Evolutionary conservation across 2,113 vertebrate species (phyloP).

Genomic region (Sinocyclocheilus grahami): DNA sequence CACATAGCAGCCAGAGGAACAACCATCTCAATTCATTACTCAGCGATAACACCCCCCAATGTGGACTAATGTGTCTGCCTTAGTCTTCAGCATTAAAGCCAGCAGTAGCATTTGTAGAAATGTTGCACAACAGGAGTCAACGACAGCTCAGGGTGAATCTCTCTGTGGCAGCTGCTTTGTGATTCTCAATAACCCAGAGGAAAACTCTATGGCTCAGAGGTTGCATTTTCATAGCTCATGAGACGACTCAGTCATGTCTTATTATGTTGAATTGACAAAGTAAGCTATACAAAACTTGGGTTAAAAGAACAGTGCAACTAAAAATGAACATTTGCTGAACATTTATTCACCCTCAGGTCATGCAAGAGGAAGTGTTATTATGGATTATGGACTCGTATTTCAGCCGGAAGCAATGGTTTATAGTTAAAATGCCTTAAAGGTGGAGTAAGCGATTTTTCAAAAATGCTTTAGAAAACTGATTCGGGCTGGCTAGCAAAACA

Average conservation of each 20-base stretch:
- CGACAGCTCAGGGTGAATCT: constrained; percentile 1
- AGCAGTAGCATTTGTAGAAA: constrained; percentile 45
- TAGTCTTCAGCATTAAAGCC: constrained; percentile 49
- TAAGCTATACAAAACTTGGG: not conserved
- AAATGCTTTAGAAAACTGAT: no score
- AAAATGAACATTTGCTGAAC: not conserved
- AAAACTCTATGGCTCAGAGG: not conserved
- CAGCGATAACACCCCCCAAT: constrained; percentile 63
- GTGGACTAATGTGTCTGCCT: constrained; percentile 47
- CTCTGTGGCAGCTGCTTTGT: not conserved
- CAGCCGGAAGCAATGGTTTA: not conserved
- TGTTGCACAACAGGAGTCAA: constrained; percentile 28
- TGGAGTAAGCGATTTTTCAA: no score
- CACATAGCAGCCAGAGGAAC: constrained; percentile 57
- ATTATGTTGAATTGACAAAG: not conserved
- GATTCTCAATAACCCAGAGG: not conserved
- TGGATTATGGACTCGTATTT: not conserved
- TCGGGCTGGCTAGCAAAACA: no score
- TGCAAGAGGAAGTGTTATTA: not conserved
- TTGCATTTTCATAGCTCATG: not conserved
- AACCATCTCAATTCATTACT: constrained; percentile 68
- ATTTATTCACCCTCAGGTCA: not conserved
- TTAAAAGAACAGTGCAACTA: not conserved
- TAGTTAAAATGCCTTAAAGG: no score
- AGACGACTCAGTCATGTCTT: not conserved